Conservation (phyloP, 2,797 vertebrate species). For the Tolypeutes matacus region DNA sequence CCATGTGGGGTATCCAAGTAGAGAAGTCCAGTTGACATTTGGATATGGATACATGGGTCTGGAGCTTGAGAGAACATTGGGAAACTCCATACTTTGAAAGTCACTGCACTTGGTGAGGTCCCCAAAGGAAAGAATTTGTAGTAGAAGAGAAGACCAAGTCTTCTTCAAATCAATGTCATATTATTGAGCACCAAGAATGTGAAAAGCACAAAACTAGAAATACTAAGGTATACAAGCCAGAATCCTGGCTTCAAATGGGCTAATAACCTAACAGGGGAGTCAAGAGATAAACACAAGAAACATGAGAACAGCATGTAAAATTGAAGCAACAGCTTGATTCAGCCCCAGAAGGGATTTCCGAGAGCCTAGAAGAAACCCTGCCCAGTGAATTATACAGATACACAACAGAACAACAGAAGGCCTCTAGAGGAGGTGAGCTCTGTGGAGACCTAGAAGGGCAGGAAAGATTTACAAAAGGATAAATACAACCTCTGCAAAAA, state of each 20-base stretch:
- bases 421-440: background rate
- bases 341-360: conserved; percentile 12
- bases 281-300: background rate
- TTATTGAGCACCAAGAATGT: background rate
- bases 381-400: background rate
- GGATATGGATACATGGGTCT: background rate
- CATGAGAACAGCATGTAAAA: conserved; percentile 35
- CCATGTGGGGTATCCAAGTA: background rate
- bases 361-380: conserved; percentile 9
- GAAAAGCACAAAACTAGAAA: conserved; percentile 4
- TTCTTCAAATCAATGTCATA: background rate
- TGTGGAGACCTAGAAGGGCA: background rate
- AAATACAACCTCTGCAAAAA: background rate
- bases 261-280: background rate
- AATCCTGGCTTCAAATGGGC: background rate
- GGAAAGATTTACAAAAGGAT: background rate
- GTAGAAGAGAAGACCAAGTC: conserved; percentile 14
- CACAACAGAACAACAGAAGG: background rate
- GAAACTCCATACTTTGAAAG: background rate
- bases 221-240: background rate
- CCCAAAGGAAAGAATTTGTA: background rate
- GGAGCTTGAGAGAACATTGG: background rate
- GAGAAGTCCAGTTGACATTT: background rate
- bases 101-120: background rate
- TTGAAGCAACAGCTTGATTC: conserved; percentile 48